These are phyloP conservation scores for Platorchestia sp. DNA, from an alignment of 1,140 invertebrate species.

Conservation along the genomic window DNA sequence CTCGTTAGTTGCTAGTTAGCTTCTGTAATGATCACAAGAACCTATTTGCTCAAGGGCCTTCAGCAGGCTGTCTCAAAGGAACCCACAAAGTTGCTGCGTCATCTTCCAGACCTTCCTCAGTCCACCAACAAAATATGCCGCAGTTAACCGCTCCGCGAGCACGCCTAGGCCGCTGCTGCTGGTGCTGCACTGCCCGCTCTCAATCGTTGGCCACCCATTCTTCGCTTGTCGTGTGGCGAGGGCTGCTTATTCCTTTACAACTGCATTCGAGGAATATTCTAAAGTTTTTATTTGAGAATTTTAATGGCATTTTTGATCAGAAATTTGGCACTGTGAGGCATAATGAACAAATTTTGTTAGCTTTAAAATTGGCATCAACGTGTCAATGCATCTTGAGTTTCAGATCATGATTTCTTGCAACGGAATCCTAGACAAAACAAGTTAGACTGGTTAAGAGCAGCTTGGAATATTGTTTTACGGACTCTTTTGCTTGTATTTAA, in stretches of 20 bases:
- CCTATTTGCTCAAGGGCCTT: slow-evolving; percentile 47
- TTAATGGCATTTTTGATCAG: too few species aligned
- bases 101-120: slow-evolving; percentile 24
- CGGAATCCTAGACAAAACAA: too few species aligned
- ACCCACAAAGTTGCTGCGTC: slow-evolving; percentile 38
- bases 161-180: background rate
- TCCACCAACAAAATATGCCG: slow-evolving; percentile 32
- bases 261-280: background rate
- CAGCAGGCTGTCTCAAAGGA: slow-evolving; percentile 44
- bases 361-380: too few species aligned
- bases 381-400: too few species aligned
- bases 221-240: background rate
- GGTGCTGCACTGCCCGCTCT: background rate
- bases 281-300: too few species aligned
- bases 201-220: background rate
- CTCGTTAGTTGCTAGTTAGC: slow-evolving; percentile 48
- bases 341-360: too few species aligned
- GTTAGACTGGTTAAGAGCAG: too few species aligned
- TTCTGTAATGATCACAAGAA: slow-evolving; percentile 49
- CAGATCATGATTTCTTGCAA: too few species aligned
- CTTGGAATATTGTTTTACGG: too few species aligned
- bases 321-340: too few species aligned
- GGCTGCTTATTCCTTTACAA: background rate
- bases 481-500: too few species aligned
- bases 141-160: background rate